Evolutionary conservation across 1,140 invertebrate species (phyloP).

Genomic region (Diorhabda elongata): DNA sequence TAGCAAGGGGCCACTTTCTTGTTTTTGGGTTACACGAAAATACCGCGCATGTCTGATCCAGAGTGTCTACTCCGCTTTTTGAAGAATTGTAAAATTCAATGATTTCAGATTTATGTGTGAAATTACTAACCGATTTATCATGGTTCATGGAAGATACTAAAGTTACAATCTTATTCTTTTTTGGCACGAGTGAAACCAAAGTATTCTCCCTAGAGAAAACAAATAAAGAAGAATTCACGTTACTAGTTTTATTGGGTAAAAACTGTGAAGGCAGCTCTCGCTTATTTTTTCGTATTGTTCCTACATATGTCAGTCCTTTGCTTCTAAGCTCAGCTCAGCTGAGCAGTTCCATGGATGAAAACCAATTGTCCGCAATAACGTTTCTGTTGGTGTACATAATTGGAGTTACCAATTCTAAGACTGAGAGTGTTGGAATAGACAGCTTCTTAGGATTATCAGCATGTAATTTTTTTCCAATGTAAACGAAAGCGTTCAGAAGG

Average conservation of each 20-base stretch:
- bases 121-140: slow-evolving; percentile 3
- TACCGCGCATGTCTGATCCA: slow-evolving; percentile 11
- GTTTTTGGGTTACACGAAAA: slow-evolving; percentile 1
- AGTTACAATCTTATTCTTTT: too few relatives aligned
- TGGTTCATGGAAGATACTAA: slow-evolving; percentile 12
- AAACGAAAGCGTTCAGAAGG: slow-evolving; percentile 39
- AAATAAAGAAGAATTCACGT: slow-evolving; percentile 6
- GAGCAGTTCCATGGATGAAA: too few relatives aligned
- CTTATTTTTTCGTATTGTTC: slow-evolving; percentile 7
- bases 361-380: too few relatives aligned
- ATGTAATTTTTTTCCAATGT: slow-evolving; percentile 12
- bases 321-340: too few relatives aligned
- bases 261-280: neutral
- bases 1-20: slow-evolving; percentile 7
- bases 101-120: slow-evolving; percentile 11
- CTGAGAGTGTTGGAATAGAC: slow-evolving; percentile 17
- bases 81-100: slow-evolving; percentile 12
- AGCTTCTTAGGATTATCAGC: slow-evolving; percentile 15
- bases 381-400: too few relatives aligned
- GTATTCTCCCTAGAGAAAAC: too few relatives aligned
- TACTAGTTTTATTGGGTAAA: slow-evolving; percentile 11
- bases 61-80: slow-evolving; percentile 1
- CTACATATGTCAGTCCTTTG: too few relatives aligned
- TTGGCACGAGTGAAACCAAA: slow-evolving; percentile 15
- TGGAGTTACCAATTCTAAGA: too few relatives aligned